phyloP scores from a whole-genome alignment of 2,797 vertebrate species.

The Emys orbicularis region DNA sequence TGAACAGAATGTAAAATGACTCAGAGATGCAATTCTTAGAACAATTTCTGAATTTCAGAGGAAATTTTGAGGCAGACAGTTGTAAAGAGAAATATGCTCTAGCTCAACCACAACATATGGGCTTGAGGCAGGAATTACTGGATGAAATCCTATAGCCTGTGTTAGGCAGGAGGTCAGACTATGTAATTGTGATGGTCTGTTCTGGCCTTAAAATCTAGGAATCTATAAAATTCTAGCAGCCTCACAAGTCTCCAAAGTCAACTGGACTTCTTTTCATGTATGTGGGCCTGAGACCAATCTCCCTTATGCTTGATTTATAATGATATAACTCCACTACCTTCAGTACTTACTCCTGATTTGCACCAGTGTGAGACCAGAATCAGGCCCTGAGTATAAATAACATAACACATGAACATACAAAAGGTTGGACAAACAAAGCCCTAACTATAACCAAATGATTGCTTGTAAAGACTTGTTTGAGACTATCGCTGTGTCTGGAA shows the following conservation, averaged over 20 bases:
- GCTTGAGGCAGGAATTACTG: not conserved
- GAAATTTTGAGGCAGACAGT: not conserved
- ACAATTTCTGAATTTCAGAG: conserved; percentile 10
- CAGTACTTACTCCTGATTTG: not conserved
- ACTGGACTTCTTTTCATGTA: accelerated
- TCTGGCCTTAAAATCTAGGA: too few relatives aligned
- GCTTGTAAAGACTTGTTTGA: conserved; percentile 13
- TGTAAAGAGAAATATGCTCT: not conserved
- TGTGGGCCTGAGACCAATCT: not conserved
- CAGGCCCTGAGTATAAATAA: accelerated
- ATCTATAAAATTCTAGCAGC: not conserved
- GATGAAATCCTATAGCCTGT: not conserved
- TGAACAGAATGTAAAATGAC: conserved; percentile 27
- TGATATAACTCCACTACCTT: not conserved
- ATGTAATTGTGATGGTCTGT: too few relatives aligned
- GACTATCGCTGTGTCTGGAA: not conserved
- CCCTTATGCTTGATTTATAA: not conserved
- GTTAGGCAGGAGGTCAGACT: not conserved
- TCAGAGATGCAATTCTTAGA: conserved; percentile 9
- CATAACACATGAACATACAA: not conserved
- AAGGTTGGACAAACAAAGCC: not conserved
- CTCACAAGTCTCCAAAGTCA: not conserved
- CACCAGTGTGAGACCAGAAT: accelerated
- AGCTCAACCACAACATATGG: not conserved
- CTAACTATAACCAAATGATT: conserved; percentile 9